Conservation (phyloP, 2,113 vertebrate genomes). For the Recurvirostra avosetta region DNA sequence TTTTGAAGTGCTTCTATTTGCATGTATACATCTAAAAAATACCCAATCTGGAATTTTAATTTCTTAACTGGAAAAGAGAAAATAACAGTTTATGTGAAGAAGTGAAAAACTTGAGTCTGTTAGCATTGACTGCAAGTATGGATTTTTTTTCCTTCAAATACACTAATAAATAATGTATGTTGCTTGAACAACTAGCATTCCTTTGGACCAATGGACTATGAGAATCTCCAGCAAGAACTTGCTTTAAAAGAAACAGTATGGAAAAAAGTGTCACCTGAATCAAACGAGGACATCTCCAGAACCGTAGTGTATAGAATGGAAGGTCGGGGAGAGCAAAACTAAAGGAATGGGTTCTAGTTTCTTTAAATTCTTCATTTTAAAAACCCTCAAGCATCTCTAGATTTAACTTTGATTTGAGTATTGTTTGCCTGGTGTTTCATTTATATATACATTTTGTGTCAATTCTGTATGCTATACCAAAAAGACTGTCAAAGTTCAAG, state of each 20-base stretch:
- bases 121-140: slow-evolving; percentile 71
- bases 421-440: slow-evolving; percentile 68
- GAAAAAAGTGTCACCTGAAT: slow-evolving; percentile 96
- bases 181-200: slow-evolving; percentile 91
- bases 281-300: slow-evolving; percentile 94
- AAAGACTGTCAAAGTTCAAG: slow-evolving; percentile 28
- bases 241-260: slow-evolving; percentile 96
- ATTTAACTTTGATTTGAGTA: slow-evolving; percentile 46
- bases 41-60: background rate
- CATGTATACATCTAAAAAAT: background rate
- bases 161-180: slow-evolving; percentile 92
- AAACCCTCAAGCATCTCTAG: slow-evolving; percentile 62
- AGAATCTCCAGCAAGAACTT: slow-evolving; percentile 97
- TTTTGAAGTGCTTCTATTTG: background rate
- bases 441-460: slow-evolving; percentile 66
- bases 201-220: slow-evolving; percentile 96
- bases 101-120: slow-evolving; percentile 49
- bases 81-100: slow-evolving; percentile 6
- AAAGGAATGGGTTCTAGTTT: slow-evolving; percentile 68
- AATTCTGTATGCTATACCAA: slow-evolving; percentile 54
- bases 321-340: slow-evolving; percentile 82
- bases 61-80: background rate
- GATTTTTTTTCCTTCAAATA: slow-evolving; percentile 68
- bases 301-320: slow-evolving; percentile 99
- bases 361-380: slow-evolving; percentile 56